Percentiles rank a stretch among this genome's conserved stretches.
Evolutionary conservation across 2,113 vertebrate species (phyloP).

Genomic region (Neotragus pygmaeus): DNA sequence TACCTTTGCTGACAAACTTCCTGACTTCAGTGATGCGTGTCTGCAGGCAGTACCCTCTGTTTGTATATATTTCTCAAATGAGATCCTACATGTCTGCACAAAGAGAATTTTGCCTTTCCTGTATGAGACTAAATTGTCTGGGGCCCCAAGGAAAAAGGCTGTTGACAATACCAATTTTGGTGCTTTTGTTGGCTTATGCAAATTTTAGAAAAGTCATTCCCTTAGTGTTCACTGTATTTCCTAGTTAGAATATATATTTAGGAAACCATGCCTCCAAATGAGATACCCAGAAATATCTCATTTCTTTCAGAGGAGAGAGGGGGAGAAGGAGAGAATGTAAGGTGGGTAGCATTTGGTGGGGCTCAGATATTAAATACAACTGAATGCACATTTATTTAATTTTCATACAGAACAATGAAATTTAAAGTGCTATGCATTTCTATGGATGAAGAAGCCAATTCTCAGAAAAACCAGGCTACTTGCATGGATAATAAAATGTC

Average conservation of each 20-base stretch:
- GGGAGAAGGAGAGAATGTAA: neutral
- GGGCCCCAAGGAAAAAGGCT: neutral
- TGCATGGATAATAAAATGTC: neutral
- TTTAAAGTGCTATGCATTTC: neutral
- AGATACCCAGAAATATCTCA: neutral
- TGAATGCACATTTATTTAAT: neutral
- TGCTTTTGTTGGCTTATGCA: neutral
- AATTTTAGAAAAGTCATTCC: neutral
- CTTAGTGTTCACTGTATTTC: neutral
- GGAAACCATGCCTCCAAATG: neutral
- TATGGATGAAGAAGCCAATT: neutral
- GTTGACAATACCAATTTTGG: neutral
- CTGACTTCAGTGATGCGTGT: neutral
- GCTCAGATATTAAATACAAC: neutral
- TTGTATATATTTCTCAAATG: constrained; percentile 26
- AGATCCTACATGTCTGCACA: neutral
- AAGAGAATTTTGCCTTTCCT: neutral
- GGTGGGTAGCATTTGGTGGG: neutral
- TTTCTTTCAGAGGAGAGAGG: neutral
- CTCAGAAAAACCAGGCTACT: neutral
- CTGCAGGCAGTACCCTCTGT: neutral
- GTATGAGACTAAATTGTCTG: neutral
- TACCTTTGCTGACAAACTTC: constrained; percentile 45
- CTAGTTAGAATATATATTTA: neutral
- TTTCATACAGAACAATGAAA: neutral